Conservation (phyloP, 2,888 invertebrate genomes). For the Gasteruption jaculator region DNA sequence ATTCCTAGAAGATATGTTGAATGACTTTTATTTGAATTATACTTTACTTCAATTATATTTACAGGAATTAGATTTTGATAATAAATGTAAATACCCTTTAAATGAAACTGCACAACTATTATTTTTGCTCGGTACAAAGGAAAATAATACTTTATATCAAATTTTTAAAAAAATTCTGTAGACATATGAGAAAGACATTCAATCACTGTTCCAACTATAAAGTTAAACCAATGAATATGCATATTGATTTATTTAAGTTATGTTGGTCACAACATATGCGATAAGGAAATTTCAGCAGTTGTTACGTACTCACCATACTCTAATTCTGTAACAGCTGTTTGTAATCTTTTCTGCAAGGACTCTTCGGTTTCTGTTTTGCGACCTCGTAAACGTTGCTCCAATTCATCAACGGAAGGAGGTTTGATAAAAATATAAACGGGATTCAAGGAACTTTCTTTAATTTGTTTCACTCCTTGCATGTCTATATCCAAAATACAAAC, state of each 20-base stretch:
- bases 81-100: too few species aligned
- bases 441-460: slow-evolving; percentile 76
- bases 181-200: slow-evolving; percentile 9
- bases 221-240: background rate
- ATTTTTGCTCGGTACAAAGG: too few species aligned
- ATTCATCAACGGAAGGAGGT: slow-evolving; percentile 79
- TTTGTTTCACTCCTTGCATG: slow-evolving; percentile 87
- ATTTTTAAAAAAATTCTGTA: background rate
- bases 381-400: slow-evolving; percentile 68
- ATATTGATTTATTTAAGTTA: background rate
- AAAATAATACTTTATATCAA: too few species aligned
- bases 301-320: slow-evolving; percentile 66
- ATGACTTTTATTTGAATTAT: too few species aligned
- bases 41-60: too few species aligned
- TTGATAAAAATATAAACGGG: slow-evolving; percentile 85
- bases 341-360: slow-evolving; percentile 71
- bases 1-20: too few species aligned
- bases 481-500: slow-evolving; percentile 94
- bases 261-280: slow-evolving; percentile 1
- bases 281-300: too few species aligned
- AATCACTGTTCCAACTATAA: slow-evolving; percentile 24
- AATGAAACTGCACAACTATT: too few species aligned
- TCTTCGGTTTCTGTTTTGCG: slow-evolving; percentile 92
- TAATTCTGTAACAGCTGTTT: slow-evolving; percentile 76
- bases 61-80: too few species aligned